phyloP scores from a whole-genome alignment of 2,888 invertebrate genomes.

The Palloptera scutellata region DNA sequence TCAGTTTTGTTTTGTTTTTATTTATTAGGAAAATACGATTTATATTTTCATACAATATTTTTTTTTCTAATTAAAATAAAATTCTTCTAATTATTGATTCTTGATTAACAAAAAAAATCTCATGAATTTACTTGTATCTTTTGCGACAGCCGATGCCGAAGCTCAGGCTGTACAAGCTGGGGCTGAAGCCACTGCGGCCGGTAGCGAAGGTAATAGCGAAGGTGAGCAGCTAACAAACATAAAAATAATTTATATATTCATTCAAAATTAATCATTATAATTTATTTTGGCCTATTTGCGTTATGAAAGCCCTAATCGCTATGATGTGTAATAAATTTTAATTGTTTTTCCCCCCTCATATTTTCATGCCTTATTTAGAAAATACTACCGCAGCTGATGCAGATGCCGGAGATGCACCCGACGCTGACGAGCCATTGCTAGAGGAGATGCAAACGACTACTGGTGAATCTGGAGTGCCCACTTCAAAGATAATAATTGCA shows the following conservation, averaged over 20 bases:
- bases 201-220: conserved; percentile 42
- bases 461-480: conserved; percentile 54
- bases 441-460: conserved; percentile 63
- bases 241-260: not conserved
- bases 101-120: conserved; percentile 1
- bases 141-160: conserved; percentile 44
- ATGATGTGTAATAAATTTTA: not conserved
- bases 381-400: conserved; percentile 8
- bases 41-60: conserved; percentile 2
- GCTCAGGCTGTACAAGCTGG: conserved; percentile 54
- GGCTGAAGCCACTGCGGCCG: conserved; percentile 44
- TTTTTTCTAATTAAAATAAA: conserved; percentile 3
- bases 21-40: not conserved
- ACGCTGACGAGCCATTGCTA: conserved; percentile 53
- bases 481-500: conserved; percentile 58
- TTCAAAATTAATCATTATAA: not conserved
- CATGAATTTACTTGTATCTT: conserved; percentile 38
- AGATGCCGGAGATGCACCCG: conserved; percentile 34
- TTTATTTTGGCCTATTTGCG: too few relatives aligned
- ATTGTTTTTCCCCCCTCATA: not conserved
- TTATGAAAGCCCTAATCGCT: too few relatives aligned
- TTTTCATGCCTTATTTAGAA: not conserved
- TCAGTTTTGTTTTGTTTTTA: not conserved
- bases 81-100: not conserved
- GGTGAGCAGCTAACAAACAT: conserved; percentile 45